Percentiles rank a stretch among this genome's conserved stretches.
These are phyloP conservation scores for Gymnocheta viridis DNA, from an alignment of 2,888 invertebrate genomes.

Conservation along the genomic window DNA sequence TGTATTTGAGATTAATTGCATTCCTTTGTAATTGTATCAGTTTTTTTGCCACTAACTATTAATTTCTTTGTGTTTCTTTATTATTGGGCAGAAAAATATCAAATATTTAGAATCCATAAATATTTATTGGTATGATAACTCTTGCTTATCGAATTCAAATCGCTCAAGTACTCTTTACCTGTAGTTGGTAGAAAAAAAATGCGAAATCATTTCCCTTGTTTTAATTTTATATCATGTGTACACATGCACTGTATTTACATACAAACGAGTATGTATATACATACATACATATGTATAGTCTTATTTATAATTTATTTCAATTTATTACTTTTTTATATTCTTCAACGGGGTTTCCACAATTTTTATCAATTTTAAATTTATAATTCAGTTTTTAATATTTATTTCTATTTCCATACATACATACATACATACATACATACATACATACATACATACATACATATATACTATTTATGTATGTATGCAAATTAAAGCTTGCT, in stretches of 20 bases:
- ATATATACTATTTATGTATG: conserved; percentile 9
- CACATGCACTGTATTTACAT: background rate
- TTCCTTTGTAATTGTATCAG: background rate
- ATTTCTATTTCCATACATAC: background rate
- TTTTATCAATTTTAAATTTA: conserved; percentile 6
- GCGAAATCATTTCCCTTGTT: conserved; percentile 40
- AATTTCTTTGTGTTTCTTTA: conserved; percentile 2
- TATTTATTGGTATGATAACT: conserved; percentile 22
- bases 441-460: background rate
- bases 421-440: background rate
- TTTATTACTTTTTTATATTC: background rate
- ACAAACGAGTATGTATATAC: background rate
- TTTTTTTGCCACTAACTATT: background rate
- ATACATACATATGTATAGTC: background rate
- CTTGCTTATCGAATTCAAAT: conserved; percentile 26
- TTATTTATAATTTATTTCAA: background rate
- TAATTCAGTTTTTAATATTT: background rate
- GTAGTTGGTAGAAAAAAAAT: background rate
- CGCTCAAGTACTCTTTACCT: background rate
- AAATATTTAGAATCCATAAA: background rate
- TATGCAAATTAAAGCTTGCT: background rate
- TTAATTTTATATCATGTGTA: conserved; percentile 11
- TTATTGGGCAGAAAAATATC: background rate
- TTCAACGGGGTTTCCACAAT: conserved; percentile 12
- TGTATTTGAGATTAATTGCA: background rate